Base-by-base conservation (phyloP, 2,113 vertebrate genomes). In the Mus pahari region DNA sequence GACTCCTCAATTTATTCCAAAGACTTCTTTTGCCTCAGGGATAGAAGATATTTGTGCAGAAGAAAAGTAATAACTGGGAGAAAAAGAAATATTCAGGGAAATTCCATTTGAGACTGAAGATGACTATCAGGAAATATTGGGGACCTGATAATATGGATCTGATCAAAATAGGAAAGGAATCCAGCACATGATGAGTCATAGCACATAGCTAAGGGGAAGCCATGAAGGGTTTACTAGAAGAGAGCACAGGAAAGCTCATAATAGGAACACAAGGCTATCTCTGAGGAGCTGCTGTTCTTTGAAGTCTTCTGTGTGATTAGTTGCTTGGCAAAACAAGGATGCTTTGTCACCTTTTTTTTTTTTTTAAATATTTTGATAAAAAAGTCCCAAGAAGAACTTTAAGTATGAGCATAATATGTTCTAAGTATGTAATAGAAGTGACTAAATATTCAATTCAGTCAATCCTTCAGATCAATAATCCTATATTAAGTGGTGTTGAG, bases 1-100 rank as follows among this genome's bases (percentile, higher is more conserved):
- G 84, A 94, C 39, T 88, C 39, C 13, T 91, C 90, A 95, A 97
- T 94, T 71, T 90, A 94, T 96, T 96, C 73, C 88, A 92, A 95
- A 94, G 48, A 12, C 82, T 89, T 92, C 33, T 50, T 60, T 66
- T 89, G 92, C 60, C 94, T 96, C 36, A 71, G 60, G 45, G 68
- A 94, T 55, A 94, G 58, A 94, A 13, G 71, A 90, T 96, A 95
- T 91, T 95, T 92, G 45, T 86, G 79, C 3, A 81, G 55, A 89
- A 22, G 7, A 74, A 96, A 96, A 93, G 24, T 64, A 89, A 97
- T 89, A 94, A 89, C 68, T n/a, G 36, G 33, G 20, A 90, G 22
- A 96, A 96, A 81, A 96, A 82, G 42, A 96, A 96, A 77, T 62
- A 96, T 94, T 26, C 70, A 31, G n/a, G 50, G 14, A 89, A 96